These are phyloP conservation scores for Pygoscelis antarcticus DNA, from an alignment of 2,113 vertebrate species.

Conservation along the genomic window DNA sequence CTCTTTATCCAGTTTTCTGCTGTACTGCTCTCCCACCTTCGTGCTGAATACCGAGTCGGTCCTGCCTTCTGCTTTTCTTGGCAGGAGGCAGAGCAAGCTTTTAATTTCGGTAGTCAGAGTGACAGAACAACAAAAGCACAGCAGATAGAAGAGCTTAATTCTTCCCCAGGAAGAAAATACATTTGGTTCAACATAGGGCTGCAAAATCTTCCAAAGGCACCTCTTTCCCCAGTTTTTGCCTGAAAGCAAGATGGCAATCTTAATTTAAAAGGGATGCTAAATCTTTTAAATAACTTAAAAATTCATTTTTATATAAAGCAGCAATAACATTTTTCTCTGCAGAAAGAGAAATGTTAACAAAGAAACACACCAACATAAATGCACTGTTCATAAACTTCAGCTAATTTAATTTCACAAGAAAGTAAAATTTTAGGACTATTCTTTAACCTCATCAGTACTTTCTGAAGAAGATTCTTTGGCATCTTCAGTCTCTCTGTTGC, in stretches of 20 bases:
- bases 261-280: slow-evolving; percentile 76
- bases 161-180: slow-evolving; percentile 69
- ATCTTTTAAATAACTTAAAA: slow-evolving; percentile 83
- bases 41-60: slow-evolving; percentile 10
- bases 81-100: slow-evolving; percentile 47
- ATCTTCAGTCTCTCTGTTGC: slow-evolving; percentile 75
- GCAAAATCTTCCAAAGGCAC: slow-evolving; percentile 45
- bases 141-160: slow-evolving; percentile 49
- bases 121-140: slow-evolving; percentile 59
- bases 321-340: slow-evolving; percentile 80
- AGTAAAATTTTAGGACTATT: slow-evolving; percentile 74
- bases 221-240: slow-evolving; percentile 40
- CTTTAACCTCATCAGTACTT: slow-evolving; percentile 50
- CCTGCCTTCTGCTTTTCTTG: slow-evolving; percentile 24
- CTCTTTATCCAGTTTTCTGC: slow-evolving; percentile 11
- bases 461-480: slow-evolving; percentile 81
- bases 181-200: slow-evolving; percentile 47
- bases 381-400: slow-evolving; percentile 65
- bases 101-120: slow-evolving; percentile 40
- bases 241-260: slow-evolving; percentile 81
- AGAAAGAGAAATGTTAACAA: slow-evolving; percentile 76
- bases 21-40: slow-evolving; percentile 31
- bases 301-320: slow-evolving; percentile 80
- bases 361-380: slow-evolving; percentile 71
- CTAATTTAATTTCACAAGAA: slow-evolving; percentile 70